Conservation (phyloP, 2,113 vertebrate species). For the Lampris megalopsis region DNA sequence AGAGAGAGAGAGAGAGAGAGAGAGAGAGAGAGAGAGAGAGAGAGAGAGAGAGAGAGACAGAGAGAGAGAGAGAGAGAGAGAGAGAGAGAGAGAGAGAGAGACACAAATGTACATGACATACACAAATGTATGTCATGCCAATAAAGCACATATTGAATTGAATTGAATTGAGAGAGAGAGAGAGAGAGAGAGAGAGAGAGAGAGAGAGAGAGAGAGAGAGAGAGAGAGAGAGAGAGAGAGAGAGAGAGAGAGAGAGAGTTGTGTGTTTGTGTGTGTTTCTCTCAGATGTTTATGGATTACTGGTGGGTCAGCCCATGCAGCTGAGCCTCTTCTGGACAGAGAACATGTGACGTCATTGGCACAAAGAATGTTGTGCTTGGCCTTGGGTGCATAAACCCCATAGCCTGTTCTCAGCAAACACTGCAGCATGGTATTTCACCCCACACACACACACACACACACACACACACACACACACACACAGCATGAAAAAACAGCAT, state of each 20-base stretch:
- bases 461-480: slow-evolving; percentile 4
- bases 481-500: slow-evolving; percentile 23
- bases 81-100: no score
- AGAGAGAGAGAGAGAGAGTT: slow-evolving; percentile 1
- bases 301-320: slow-evolving; percentile 40
- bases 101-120: no score
- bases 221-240: no score
- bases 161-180: no score
- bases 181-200: no score
- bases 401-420: slow-evolving; percentile 1
- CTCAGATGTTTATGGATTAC: slow-evolving; percentile 61
- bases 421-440: slow-evolving; percentile 17
- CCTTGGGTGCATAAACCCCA: slow-evolving; percentile 31
- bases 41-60: no score
- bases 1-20: not conserved
- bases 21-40: no score
- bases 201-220: no score
- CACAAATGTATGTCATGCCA: no score
- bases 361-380: slow-evolving; percentile 44
- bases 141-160: no score
- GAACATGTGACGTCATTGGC: slow-evolving; percentile 27
- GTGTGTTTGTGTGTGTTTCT: slow-evolving; percentile 26
- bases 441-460: slow-evolving; percentile 22
- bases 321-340: slow-evolving; percentile 43
- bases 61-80: no score